These are phyloP conservation scores for Neotoma lepida DNA, from an alignment of 2,113 vertebrate species.

Conservation along the genomic window DNA sequence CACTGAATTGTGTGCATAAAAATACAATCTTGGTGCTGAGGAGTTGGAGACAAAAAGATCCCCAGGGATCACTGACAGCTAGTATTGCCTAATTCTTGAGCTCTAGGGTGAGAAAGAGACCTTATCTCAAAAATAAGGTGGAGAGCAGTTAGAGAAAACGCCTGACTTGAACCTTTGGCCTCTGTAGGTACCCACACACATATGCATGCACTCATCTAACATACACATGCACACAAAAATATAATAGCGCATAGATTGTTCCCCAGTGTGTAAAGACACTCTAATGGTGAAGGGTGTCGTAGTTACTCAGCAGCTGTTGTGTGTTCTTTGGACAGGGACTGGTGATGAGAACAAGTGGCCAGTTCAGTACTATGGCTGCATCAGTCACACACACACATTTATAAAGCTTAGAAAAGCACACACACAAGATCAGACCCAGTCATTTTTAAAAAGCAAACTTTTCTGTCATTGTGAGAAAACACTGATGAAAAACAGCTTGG, in stretches of 20 bases:
- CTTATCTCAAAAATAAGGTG: not conserved
- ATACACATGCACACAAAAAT: not conserved
- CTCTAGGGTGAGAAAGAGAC: not conserved
- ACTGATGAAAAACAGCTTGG: not conserved
- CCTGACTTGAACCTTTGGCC: not conserved
- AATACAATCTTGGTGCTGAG: not conserved
- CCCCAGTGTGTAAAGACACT: not conserved
- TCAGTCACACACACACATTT: not conserved
- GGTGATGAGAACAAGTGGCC: conserved; percentile 34
- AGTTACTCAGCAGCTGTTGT: not conserved
- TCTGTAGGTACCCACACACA: not conserved
- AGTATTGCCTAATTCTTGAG: not conserved
- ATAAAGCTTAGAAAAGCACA: not conserved
- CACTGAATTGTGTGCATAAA: not conserved
- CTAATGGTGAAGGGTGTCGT: not conserved
- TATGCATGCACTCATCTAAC: too few species aligned
- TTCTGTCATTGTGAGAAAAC: not conserved
- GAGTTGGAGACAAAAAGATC: not conserved
- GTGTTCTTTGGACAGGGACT: conserved; percentile 38
- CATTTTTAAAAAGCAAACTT: not conserved
- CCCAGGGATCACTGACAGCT: not conserved
- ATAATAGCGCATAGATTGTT: not conserved
- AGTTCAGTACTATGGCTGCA: conserved; percentile 7
- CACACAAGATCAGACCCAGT: not conserved
- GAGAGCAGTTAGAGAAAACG: not conserved